phyloP scores from a whole-genome alignment of 2,113 vertebrate species.

The Archilochus colubris region DNA sequence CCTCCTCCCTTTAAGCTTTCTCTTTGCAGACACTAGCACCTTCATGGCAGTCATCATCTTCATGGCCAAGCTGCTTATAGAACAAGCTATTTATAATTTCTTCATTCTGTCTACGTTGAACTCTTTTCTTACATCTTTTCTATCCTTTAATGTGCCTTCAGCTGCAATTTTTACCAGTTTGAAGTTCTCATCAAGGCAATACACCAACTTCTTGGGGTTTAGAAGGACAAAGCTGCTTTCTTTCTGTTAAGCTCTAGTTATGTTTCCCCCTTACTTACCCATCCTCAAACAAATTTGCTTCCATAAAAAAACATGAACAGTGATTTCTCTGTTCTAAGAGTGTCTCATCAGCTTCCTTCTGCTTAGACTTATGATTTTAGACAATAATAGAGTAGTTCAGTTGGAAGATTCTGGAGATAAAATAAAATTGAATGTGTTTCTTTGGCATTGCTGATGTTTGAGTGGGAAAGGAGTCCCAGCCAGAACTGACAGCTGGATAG shows the following conservation, averaged over 20 bases:
- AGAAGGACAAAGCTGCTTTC: neutral
- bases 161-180: neutral
- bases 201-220: neutral
- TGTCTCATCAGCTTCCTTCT: neutral
- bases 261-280: neutral
- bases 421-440: neutral
- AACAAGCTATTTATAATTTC: neutral
- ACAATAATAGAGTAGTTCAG: neutral
- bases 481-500: neutral
- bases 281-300: neutral
- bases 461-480: neutral
- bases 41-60: neutral
- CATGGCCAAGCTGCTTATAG: neutral
- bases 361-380: neutral
- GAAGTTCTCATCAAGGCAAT: neutral
- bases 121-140: neutral
- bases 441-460: neutral
- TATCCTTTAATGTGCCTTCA: neutral
- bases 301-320: neutral
- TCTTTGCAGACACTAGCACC: neutral
- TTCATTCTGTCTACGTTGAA: neutral
- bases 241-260: neutral
- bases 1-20: neutral
- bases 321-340: neutral
- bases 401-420: neutral